Conservation (phyloP, 2,113 vertebrate genomes). For the Xerus inauris region DNA sequence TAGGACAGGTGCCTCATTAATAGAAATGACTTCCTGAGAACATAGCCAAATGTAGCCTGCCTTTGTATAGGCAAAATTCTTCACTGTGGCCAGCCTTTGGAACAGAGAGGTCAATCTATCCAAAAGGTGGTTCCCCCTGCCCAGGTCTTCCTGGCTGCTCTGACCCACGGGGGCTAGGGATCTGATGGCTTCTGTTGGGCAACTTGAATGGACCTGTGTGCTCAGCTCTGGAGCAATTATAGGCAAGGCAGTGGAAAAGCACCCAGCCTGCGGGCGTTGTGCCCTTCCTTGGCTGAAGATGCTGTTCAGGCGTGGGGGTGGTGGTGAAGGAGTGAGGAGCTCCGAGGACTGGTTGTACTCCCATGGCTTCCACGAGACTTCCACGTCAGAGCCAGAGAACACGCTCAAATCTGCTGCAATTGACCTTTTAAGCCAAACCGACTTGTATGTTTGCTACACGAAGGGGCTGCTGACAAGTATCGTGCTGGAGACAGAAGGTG, state of each 20-base stretch:
- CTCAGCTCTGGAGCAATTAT: not conserved
- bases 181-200: not conserved
- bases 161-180: not conserved
- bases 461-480: constrained; percentile 83
- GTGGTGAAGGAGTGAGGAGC: not conserved
- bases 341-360: constrained; percentile 39
- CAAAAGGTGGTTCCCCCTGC: not conserved
- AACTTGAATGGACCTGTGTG: not conserved
- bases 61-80: constrained; percentile 7
- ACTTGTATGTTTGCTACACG: constrained; percentile 76
- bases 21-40: constrained; percentile 62
- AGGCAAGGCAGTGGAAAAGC: not conserved
- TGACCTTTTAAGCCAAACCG: constrained; percentile 87
- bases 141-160: not conserved
- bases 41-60: not conserved
- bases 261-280: not conserved
- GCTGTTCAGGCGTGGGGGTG: not conserved
- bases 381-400: constrained; percentile 70
- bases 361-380: constrained; percentile 64
- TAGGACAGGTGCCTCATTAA: constrained; percentile 76
- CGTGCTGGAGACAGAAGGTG: constrained; percentile 80
- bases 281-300: constrained; percentile 56
- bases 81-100: not conserved
- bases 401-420: constrained; percentile 76
- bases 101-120: not conserved